Evolutionary conservation across 2,797 vertebrate species (phyloP), one percentile per base, ranked within the genome.

Genomic region (Pteropus rufus): DNA sequence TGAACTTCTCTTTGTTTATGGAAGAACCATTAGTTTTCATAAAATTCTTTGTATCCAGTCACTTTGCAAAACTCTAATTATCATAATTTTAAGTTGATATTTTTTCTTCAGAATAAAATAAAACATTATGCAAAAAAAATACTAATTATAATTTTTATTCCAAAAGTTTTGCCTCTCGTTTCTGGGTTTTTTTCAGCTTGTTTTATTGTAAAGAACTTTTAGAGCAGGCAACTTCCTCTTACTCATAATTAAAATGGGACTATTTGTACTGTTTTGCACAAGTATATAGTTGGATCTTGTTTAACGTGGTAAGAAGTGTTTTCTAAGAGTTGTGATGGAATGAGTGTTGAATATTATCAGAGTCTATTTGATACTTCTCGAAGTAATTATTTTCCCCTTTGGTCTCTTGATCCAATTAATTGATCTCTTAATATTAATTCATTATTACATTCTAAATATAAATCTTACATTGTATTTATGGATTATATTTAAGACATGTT

Each of bases 371-470:
- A 88, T 90, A 76, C 58, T 91, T 94, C 67, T 54, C 95, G 44
- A 95, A 36, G 58, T 87, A 69, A 91, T 85, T 36, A 80, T 83
- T 87, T 91, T 75, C 16, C 15, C 44, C 2, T 36, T 77, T 72
- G 31, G 10, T 89, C 46, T 86, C 29, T 69, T 89, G 39, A 92
- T 70, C 23, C 64, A 92, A 82, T 69, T 82, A 95, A 76, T 89
- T 26, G 36, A 84, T 76, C 65, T 96, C 39, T 83, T 95, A 89
- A 84, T 77, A 75, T 60, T 94, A 94, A 93, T 76, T 89, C 12
- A 64, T 2, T 2, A 79, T 60, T 91, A 80, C 41, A 83, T 15
- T 65, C 34, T 67, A 65, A 65, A 64, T 65, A 75, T 60, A 96
- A 93, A 72, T 84, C 15, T 52, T 86, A 39, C 10, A 41, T 36